These are phyloP conservation scores for Saiga tatarica DNA, from an alignment of 2,113 vertebrate species.

Conservation along the genomic window DNA sequence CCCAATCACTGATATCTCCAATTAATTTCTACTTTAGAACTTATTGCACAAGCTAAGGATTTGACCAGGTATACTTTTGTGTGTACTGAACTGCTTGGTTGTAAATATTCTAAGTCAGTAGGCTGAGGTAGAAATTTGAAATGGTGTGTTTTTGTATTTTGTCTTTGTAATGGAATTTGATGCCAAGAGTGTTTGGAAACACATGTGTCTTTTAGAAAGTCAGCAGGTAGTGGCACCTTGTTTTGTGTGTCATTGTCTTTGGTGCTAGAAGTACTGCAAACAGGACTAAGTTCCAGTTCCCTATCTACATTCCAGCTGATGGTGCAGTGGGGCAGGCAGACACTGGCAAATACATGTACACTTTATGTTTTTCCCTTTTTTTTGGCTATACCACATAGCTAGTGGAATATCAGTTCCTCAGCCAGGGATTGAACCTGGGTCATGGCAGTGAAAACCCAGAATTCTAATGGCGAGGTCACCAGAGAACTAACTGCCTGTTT, in stretches of 20 bases:
- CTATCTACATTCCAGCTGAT: neutral
- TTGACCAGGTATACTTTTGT: neutral
- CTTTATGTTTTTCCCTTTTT: neutral
- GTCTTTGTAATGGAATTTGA: neutral
- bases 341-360: neutral
- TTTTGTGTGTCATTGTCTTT: neutral
- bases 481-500: neutral
- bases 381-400: neutral
- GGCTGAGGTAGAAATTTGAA: neutral
- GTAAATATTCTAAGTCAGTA: neutral
- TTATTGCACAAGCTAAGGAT: neutral
- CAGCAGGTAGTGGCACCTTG: neutral
- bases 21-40: neutral
- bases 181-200: neutral
- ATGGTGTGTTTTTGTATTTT: neutral
- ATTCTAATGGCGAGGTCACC: neutral
- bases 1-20: neutral
- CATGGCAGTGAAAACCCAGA: neutral
- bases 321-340: neutral
- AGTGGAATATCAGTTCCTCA: neutral
- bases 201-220: neutral
- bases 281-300: neutral
- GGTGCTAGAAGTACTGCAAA: neutral
- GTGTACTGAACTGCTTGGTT: neutral
- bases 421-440: neutral